A percentile compares a stretch with the other conserved stretches of the same genome.
phyloP scores from a whole-genome alignment of 2,888 invertebrate genomes.

The Slavum lentiscoides region DNA sequence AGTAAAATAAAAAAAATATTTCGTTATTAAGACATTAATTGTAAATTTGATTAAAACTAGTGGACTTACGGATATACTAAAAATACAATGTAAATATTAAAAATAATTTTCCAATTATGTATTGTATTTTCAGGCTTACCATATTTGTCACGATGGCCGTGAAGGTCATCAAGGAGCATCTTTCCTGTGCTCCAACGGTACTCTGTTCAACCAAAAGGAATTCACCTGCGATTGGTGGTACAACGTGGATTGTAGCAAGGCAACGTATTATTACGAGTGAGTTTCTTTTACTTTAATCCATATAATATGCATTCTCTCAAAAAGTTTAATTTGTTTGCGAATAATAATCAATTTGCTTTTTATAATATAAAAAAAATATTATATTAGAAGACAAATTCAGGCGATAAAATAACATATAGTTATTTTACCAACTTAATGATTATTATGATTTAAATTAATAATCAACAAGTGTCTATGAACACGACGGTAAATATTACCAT shows the following conservation, averaged over 20 bases:
- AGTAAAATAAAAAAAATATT: too few relatives aligned
- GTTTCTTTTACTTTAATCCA: conserved; percentile 54
- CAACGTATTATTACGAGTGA: conserved; percentile 75
- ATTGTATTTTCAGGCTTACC: conserved; percentile 70
- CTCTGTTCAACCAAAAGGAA: conserved; percentile 81
- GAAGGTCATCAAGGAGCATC: conserved; percentile 76
- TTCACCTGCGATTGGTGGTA: conserved; percentile 92
- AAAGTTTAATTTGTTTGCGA: not conserved
- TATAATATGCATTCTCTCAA: not conserved
- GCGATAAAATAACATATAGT: too few relatives aligned
- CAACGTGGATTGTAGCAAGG: conserved; percentile 80
- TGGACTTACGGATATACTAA: not conserved
- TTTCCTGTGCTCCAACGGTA: conserved; percentile 84
- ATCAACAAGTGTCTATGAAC: too few relatives aligned
- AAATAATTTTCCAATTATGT: conserved; percentile 4
- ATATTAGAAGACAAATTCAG: too few relatives aligned
- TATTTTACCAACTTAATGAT: too few relatives aligned
- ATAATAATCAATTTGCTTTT: not conserved
- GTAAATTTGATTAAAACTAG: too few relatives aligned
- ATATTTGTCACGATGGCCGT: conserved; percentile 83
- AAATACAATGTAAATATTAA: not conserved
- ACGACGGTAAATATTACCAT: too few relatives aligned
- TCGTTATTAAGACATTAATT: too few relatives aligned
- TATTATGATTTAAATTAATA: too few relatives aligned
- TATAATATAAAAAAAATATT: too few relatives aligned